Conservation (phyloP, 2,113 vertebrate species). For the Cyrtonyx montezumae region DNA sequence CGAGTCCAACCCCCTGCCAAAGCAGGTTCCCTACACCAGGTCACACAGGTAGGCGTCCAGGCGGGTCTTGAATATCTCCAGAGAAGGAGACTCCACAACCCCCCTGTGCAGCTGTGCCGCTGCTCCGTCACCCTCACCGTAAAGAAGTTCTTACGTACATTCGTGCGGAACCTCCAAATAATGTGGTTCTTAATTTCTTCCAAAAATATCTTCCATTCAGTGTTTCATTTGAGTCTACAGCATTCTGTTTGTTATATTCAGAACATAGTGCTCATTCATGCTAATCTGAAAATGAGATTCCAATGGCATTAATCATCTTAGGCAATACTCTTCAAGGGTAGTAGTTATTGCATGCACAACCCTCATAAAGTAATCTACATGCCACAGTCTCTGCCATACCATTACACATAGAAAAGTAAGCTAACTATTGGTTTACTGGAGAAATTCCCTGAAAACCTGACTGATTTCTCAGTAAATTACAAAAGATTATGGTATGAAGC, state of each 20-base stretch:
- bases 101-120: no score
- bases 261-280: constrained; percentile 8
- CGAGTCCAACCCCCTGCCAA: no score
- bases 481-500: neutral
- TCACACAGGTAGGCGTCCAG: no score
- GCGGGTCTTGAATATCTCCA: no score
- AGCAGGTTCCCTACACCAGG: no score
- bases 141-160: no score
- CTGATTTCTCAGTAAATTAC: neutral
- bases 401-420: neutral
- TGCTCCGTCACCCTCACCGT: no score
- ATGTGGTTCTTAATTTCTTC: constrained; percentile 26
- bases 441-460: neutral
- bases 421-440: neutral
- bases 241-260: constrained; percentile 28
- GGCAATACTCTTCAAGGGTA: constrained; percentile 33
- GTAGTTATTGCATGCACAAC: neutral
- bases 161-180: neutral
- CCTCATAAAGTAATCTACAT: neutral
- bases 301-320: constrained; percentile 34
- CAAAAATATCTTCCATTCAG: constrained; percentile 46
- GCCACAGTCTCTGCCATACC: neutral
- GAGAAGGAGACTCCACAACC: no score
- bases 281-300: constrained; percentile 18
- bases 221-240: constrained; percentile 48